A percentile compares a stretch with the other conserved stretches of the same genome.
Evolutionary conservation across 2,797 vertebrate genomes (phyloP).

Genomic region (Sardinella longiceps): DNA sequence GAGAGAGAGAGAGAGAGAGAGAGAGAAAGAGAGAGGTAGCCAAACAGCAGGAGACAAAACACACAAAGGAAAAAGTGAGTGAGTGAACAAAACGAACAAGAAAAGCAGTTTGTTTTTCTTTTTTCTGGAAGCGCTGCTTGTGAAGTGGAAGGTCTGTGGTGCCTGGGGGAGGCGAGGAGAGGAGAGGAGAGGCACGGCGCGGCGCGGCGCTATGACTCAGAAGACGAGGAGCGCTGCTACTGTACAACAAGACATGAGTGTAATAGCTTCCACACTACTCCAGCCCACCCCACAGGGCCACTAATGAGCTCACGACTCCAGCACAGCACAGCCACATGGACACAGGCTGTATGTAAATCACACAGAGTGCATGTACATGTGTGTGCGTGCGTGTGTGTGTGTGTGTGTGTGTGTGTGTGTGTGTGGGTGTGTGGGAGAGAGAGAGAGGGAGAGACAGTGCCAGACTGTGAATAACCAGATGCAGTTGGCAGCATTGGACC

Average conservation of each 20-base stretch:
- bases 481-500: conserved; percentile 33
- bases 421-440: conserved; percentile 13
- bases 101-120: too few relatives aligned
- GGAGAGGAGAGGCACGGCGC: too few relatives aligned
- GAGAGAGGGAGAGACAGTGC: neutral
- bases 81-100: neutral
- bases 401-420: conserved; percentile 22
- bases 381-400: conserved; percentile 41
- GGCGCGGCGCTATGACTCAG: conserved; percentile 58
- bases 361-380: conserved; percentile 43
- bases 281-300: conserved; percentile 24
- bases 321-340: conserved; percentile 11
- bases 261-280: conserved; percentile 45
- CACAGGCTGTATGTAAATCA: neutral
- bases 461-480: conserved; percentile 21
- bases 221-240: conserved; percentile 54
- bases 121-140: conserved; percentile 1
- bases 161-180: conserved; percentile 56
- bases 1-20: conserved; percentile 12
- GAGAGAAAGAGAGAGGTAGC: neutral
- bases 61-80: conserved; percentile 14
- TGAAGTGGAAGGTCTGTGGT: conserved; percentile 48
- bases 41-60: conserved; percentile 24
- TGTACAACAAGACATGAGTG: conserved; percentile 63
- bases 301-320: conserved; percentile 42